phyloP scores from a whole-genome alignment of 2,113 vertebrate species.

The Sigmodon hispidus region DNA sequence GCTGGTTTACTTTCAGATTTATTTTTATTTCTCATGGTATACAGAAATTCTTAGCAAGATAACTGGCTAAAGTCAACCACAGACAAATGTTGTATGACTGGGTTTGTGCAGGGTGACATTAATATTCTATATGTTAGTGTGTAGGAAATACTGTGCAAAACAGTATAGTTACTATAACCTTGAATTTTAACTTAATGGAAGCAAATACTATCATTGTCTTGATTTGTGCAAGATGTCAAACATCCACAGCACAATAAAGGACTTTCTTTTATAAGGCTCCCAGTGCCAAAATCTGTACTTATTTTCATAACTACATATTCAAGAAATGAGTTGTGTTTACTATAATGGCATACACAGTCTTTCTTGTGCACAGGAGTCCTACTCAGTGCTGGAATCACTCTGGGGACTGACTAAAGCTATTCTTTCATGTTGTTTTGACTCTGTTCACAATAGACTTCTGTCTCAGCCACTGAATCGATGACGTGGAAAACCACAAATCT shows the following conservation, averaged over 20 bases:
- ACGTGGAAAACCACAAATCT: slow-evolving; percentile 63
- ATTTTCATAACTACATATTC: neutral
- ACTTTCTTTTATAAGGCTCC: neutral
- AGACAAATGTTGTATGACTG: neutral
- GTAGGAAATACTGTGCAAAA: neutral
- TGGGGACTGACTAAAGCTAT: neutral
- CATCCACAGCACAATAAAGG: neutral
- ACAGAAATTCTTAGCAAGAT: neutral
- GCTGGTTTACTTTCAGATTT: neutral
- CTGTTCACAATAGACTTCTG: neutral
- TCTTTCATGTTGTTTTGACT: neutral
- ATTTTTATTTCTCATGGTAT: slow-evolving; percentile 37
- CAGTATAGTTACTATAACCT: neutral
- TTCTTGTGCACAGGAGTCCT: neutral
- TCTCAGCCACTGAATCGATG: neutral
- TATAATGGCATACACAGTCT: neutral
- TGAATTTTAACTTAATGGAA: slow-evolving; percentile 24
- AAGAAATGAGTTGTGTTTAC: neutral
- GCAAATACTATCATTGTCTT: slow-evolving; percentile 41
- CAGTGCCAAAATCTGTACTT: neutral
- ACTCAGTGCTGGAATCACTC: neutral
- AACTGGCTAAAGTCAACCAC: neutral
- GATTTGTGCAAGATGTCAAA: slow-evolving; percentile 31
- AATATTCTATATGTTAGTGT: neutral
- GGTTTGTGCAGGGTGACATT: neutral